These are phyloP conservation scores for Phalacrocorax brasilianus DNA, from an alignment of 2,113 vertebrate species.

Conservation along the genomic window DNA sequence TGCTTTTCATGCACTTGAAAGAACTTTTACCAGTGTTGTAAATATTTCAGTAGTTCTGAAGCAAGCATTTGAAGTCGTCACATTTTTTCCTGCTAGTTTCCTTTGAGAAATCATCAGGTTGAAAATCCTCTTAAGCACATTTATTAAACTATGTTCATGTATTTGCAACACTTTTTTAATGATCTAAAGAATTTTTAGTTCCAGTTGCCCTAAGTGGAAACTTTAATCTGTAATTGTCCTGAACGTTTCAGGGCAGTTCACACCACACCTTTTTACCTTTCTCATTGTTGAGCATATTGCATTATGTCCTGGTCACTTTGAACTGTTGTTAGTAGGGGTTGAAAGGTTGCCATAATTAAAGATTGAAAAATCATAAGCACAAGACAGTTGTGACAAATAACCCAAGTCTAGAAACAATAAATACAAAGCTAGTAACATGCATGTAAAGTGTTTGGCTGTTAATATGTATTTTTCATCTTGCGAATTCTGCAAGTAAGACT, in stretches of 20 bases:
- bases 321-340: not conserved
- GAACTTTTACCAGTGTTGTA: not conserved
- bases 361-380: not conserved
- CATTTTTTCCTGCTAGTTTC: not conserved
- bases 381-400: not conserved
- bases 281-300: not conserved
- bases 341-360: not conserved
- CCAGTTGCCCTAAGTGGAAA: not conserved
- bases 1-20: not conserved
- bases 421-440: not conserved
- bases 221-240: not conserved
- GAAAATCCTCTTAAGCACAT: not conserved
- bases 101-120: not conserved
- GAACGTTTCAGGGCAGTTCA: not conserved
- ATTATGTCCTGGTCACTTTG: not conserved
- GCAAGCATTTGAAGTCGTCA: not conserved
- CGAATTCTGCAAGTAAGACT: not conserved
- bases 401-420: conserved; percentile 2
- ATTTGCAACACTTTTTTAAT: not conserved
- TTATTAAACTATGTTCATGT: not conserved
- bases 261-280: not conserved
- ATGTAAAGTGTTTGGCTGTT: conserved; percentile 10
- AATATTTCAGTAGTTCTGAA: not conserved
- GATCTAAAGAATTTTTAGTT: not conserved
- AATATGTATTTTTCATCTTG: not conserved